Evolutionary conservation across 1,140 invertebrate species (phyloP).

Genomic region (Piezodorus guildinii): DNA sequence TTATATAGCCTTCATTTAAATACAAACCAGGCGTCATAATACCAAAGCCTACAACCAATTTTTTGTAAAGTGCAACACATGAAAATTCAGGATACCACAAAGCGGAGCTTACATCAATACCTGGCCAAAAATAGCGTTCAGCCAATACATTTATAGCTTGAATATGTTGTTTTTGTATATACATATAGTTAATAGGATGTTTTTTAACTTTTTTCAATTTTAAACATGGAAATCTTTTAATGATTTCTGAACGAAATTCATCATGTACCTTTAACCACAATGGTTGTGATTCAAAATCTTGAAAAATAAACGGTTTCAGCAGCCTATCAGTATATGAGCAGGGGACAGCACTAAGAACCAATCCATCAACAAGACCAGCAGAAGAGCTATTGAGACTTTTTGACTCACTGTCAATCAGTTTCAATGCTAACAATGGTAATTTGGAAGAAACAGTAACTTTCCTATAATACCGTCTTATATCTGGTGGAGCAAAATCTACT

Average conservation of each 20-base stretch:
- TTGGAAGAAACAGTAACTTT: background rate
- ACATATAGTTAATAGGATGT: constrained; percentile 19
- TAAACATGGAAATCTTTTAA: background rate
- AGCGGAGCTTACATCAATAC: constrained; percentile 4
- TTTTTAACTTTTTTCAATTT: background rate
- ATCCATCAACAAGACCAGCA: constrained; percentile 5
- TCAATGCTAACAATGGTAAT: background rate
- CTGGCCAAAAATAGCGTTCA: constrained; percentile 17
- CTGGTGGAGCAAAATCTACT: background rate
- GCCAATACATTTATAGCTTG: constrained; percentile 17
- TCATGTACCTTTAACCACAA: background rate
- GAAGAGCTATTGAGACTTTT: too few relatives aligned
- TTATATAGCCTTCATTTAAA: constrained; percentile 19
- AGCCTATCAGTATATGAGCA: constrained; percentile 15
- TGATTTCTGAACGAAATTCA: constrained; percentile 1
- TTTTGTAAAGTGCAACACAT: constrained; percentile 20
- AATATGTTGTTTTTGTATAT: constrained; percentile 14
- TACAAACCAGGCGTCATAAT: constrained; percentile 15
- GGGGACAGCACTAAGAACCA: background rate
- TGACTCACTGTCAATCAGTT: background rate
- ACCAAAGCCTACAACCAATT: constrained; percentile 20
- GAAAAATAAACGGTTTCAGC: constrained; percentile 18
- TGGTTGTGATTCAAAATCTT: constrained; percentile 1
- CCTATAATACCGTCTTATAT: background rate
- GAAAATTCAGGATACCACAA: constrained; percentile 17